Evolutionary conservation across 2,797 vertebrate species (phyloP).

Genomic region (Vireo griseus): DNA sequence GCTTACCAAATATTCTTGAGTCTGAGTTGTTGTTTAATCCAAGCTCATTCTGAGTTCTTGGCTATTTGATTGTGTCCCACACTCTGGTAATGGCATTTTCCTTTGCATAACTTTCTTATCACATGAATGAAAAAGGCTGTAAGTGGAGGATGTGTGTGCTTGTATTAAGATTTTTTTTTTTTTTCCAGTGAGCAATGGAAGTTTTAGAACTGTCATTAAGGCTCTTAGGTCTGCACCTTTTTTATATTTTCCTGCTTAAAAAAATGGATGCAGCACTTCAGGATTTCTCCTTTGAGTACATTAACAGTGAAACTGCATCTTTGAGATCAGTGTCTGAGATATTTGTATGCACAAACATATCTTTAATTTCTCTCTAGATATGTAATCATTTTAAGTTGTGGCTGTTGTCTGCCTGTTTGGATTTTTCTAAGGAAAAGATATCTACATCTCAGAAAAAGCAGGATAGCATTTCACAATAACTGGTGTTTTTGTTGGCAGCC

Average conservation of each 20-base stretch:
- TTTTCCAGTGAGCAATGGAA: not conserved
- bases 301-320: not conserved
- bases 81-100: not conserved
- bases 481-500: not conserved
- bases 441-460: not conserved
- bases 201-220: not conserved
- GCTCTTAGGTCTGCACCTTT: not conserved
- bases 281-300: not conserved
- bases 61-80: not conserved
- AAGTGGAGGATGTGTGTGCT: fast-evolving
- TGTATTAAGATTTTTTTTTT: not conserved
- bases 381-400: fast-evolving
- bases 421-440: not conserved
- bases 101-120: not conserved
- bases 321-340: not conserved
- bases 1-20: not conserved
- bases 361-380: not conserved
- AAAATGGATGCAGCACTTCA: not conserved
- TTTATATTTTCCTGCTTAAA: not conserved
- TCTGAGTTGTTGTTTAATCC: not conserved
- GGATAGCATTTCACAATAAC: not conserved
- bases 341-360: fast-evolving
- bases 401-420: not conserved
- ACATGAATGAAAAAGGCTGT: not conserved
- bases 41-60: not conserved